Base-by-base conservation (phyloP, 2,113 vertebrate species). In the Sisor rabdophorus region DNA sequence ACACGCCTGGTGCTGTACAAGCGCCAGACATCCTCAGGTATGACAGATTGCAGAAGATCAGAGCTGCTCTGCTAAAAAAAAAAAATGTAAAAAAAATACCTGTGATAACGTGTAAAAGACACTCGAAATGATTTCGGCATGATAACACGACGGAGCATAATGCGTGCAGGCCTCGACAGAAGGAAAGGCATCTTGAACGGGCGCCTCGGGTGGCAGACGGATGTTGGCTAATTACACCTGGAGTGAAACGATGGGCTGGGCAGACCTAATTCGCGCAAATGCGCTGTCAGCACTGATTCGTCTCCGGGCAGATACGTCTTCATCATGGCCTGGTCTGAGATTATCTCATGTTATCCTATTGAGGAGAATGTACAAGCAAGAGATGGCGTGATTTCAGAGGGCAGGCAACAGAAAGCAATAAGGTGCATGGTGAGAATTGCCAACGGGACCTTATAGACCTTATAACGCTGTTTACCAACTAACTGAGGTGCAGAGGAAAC, bases 221-320 rank as follows among this genome's bases (percentile, higher is more conserved):
- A 73, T 69, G 54, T 53, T 22, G 40, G 67, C 52, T 54, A 63
- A 76, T 68, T 64, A 73, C 58, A 72, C 60, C 48, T 52, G 17
- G 50, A 72, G 72, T 56, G 73, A 73, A 76, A 76, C 68, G 76
- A 73, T 44, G 67, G 71, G 65, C 28, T 6, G 52, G 12, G 53
- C 58, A 19, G 50, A 36, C 84, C 82, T 89, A 88, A 91, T 91
- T 88, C 87, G 88, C 88, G 87, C 88, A 91, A 91, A 90, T 86
- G 87, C 83, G 86, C 86, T 88, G 88, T 91, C 89, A 89, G 79
- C 81, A 91, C 89, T 86, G 90, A 92, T 91, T 90, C 89, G 85
- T 83, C 84, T 81, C 13, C 44, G 56, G 84, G 77, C 79, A 85
- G 88, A 89, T 89, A 81, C 81, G 80, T 92, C 90, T 91, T 91